These are phyloP conservation scores for Zootermopsis nevadensis DNA, from an alignment of 2,888 invertebrate genomes.

Conservation along the genomic window DNA sequence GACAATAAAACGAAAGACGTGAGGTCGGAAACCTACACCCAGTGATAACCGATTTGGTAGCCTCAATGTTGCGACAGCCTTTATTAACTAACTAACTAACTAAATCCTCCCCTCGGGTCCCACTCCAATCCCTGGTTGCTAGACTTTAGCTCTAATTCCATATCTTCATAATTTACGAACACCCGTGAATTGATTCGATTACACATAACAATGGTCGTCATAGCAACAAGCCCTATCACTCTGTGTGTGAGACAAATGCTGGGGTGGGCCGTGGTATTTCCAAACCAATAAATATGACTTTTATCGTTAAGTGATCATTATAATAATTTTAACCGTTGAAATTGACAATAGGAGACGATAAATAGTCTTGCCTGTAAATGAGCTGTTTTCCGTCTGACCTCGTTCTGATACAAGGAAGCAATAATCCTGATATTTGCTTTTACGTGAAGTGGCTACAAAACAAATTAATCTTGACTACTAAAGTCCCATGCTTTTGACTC, in stretches of 20 bases:
- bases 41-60: background rate
- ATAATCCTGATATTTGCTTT: too few species aligned
- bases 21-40: too few species aligned
- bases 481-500: too few species aligned
- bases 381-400: too few species aligned
- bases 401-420: too few species aligned
- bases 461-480: too few species aligned
- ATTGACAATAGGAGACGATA: background rate
- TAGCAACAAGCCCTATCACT: background rate
- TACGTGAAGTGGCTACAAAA: too few species aligned
- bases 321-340: background rate
- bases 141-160: slow-evolving; percentile 32
- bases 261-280: background rate
- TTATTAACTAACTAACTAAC: background rate
- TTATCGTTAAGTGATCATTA: background rate
- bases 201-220: slow-evolving; percentile 22
- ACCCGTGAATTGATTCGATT: slow-evolving; percentile 40
- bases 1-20: too few species aligned
- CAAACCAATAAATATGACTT: background rate
- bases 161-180: slow-evolving; percentile 35
- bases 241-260: background rate
- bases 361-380: background rate
- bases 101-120: background rate
- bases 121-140: background rate
- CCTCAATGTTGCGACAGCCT: background rate